Evolutionary conservation across 2,888 invertebrate species (phyloP).

Genomic region (Crepidodera aurea): DNA sequence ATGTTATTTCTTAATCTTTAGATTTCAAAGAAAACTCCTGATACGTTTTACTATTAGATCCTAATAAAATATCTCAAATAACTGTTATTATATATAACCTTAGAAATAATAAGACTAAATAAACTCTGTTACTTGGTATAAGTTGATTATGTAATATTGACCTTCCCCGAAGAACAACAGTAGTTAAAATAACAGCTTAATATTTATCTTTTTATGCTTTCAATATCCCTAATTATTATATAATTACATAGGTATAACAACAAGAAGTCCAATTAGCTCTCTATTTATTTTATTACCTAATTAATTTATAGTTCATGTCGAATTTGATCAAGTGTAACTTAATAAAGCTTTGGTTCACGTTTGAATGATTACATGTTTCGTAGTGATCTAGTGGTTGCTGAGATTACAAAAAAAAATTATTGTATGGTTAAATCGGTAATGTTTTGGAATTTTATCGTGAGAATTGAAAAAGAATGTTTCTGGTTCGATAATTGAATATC

Average conservation of each 20-base stretch:
- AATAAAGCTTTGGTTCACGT: slow-evolving; percentile 13
- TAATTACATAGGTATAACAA: not conserved
- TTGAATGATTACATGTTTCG: slow-evolving; percentile 9
- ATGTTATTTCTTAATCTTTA: too few species aligned
- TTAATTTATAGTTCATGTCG: slow-evolving; percentile 4
- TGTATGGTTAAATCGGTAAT: slow-evolving; percentile 2
- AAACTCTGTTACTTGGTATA: too few species aligned
- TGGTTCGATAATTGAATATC: slow-evolving; percentile 10
- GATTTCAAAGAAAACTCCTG: too few species aligned
- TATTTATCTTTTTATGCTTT: not conserved
- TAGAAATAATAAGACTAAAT: too few species aligned
- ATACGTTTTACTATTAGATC: too few species aligned
- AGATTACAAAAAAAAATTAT: slow-evolving; percentile 6
- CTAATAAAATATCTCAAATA: too few species aligned
- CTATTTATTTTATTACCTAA: slow-evolving; percentile 3
- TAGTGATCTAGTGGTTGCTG: slow-evolving; percentile 15
- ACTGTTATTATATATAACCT: too few species aligned
- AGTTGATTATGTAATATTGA: too few species aligned
- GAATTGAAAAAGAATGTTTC: slow-evolving; percentile 21
- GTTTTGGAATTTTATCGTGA: slow-evolving; percentile 18
- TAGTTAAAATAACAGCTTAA: too few species aligned
- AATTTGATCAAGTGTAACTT: slow-evolving; percentile 16
- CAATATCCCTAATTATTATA: not conserved
- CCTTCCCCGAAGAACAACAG: too few species aligned
- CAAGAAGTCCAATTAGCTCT: not conserved